Percentiles rank a stretch among this genome's conserved stretches.
These are phyloP conservation scores for Podarcis lilfordi DNA, from an alignment of 2,797 vertebrate species.

Conservation along the genomic window DNA sequence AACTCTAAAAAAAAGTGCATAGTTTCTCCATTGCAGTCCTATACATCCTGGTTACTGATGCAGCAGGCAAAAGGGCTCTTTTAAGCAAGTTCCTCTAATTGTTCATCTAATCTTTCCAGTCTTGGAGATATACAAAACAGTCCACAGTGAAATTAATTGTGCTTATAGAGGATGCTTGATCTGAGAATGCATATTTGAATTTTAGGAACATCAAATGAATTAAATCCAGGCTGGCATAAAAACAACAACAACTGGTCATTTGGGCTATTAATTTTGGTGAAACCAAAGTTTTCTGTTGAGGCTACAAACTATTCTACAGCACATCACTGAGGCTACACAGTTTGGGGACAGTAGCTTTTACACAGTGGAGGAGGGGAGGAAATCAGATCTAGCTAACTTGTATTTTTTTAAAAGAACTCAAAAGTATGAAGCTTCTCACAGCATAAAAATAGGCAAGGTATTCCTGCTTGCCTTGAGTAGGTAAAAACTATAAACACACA, in stretches of 20 bases:
- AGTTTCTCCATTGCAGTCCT: neutral
- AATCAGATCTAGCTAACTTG: neutral
- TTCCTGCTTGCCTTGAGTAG: neutral
- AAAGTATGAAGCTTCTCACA: neutral
- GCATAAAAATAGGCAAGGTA: neutral
- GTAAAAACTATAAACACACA: neutral
- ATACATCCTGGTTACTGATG: neutral
- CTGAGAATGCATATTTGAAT: slow-evolving; percentile 12
- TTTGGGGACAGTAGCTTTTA: neutral
- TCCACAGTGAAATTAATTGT: slow-evolving; percentile 11
- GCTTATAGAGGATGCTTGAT: slow-evolving; percentile 39
- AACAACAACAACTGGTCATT: neutral
- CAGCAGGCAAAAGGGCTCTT: neutral
- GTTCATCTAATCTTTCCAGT: neutral
- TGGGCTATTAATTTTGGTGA: neutral
- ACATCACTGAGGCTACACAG: neutral
- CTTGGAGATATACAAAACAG: neutral
- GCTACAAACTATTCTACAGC: neutral
- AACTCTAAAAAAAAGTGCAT: neutral
- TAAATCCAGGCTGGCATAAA: neutral
- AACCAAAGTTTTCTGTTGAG: neutral
- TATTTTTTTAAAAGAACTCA: neutral
- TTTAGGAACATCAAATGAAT: neutral
- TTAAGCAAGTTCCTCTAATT: neutral
- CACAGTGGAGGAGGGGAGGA: neutral